Conservation (phyloP, 2,888 invertebrate species). For the Sphaeridia pumilis region DNA sequence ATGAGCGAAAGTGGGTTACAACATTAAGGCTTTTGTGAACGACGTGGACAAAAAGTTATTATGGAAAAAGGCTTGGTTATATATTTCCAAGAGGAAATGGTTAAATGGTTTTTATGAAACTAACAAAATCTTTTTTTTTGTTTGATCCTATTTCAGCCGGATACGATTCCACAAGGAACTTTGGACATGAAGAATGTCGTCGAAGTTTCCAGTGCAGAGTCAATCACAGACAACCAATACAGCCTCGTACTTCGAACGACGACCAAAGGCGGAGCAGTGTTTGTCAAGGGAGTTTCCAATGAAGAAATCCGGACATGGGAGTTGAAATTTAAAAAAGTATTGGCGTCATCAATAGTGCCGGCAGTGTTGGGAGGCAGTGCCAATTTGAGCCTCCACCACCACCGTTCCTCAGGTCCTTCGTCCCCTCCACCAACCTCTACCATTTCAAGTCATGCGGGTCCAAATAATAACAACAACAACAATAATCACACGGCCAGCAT, state of each 20-base stretch:
- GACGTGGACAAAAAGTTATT: too few species aligned
- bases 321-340: conserved; percentile 17
- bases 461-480: background rate
- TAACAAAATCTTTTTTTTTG: background rate
- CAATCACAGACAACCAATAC: conserved; percentile 81
- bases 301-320: conserved; percentile 33
- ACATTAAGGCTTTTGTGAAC: too few species aligned
- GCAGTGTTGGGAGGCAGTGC: background rate
- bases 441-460: background rate
- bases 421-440: background rate
- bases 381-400: too few species aligned
- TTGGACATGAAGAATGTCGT: conserved; percentile 94
- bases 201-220: conserved; percentile 87
- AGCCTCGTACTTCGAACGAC: conserved; percentile 80
- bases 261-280: conserved; percentile 42
- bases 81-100: too few species aligned
- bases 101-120: too few species aligned
- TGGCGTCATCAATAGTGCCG: background rate
- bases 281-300: conserved; percentile 33
- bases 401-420: too few species aligned
- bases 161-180: conserved; percentile 91
- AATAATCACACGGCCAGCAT: too few species aligned
- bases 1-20: too few species aligned
- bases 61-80: too few species aligned
- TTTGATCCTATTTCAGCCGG: conserved; percentile 54